Evolutionary conservation across 2,797 vertebrate species (phyloP).

Genomic region (Lophotriccus pileatus): DNA sequence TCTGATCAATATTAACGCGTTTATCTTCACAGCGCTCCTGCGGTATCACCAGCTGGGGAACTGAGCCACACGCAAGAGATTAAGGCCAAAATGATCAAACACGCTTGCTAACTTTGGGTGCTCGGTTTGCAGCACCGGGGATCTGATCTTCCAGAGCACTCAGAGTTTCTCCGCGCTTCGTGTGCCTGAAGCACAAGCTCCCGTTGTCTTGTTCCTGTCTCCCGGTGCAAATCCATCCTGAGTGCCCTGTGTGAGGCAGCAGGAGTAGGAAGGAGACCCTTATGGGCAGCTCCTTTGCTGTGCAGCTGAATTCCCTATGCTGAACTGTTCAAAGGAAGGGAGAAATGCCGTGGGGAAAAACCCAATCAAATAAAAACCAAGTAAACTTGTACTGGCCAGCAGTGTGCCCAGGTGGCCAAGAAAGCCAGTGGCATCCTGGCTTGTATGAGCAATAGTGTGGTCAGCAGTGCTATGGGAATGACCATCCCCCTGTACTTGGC

Average conservation of each 20-base stretch:
- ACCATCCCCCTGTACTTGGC: fast-evolving
- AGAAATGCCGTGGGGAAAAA: neutral
- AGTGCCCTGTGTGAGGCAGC: neutral
- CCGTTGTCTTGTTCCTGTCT: neutral
- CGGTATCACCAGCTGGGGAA: neutral
- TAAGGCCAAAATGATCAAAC: conserved; percentile 13
- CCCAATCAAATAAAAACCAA: fast-evolving
- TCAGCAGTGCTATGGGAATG: neutral
- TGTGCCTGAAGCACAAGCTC: neutral
- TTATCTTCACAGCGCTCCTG: conserved; percentile 11
- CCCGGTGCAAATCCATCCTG: neutral
- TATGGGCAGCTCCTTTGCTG: neutral
- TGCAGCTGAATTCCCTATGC: neutral
- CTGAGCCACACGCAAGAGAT: neutral
- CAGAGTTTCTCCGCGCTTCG: fast-evolving
- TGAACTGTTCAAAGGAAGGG: neutral
- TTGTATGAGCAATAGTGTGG: fast-evolving
- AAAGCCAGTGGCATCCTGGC: neutral
- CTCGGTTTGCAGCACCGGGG: neutral
- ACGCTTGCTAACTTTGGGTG: neutral
- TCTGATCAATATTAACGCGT: conserved; percentile 37
- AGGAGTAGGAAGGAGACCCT: neutral
- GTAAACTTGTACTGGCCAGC: neutral
- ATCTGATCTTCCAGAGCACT: neutral
- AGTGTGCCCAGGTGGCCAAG: neutral